Percentiles rank a stretch among this genome's conserved stretches.
Evolutionary conservation across 2,113 vertebrate species (phyloP).

Genomic region (Lota lota): DNA sequence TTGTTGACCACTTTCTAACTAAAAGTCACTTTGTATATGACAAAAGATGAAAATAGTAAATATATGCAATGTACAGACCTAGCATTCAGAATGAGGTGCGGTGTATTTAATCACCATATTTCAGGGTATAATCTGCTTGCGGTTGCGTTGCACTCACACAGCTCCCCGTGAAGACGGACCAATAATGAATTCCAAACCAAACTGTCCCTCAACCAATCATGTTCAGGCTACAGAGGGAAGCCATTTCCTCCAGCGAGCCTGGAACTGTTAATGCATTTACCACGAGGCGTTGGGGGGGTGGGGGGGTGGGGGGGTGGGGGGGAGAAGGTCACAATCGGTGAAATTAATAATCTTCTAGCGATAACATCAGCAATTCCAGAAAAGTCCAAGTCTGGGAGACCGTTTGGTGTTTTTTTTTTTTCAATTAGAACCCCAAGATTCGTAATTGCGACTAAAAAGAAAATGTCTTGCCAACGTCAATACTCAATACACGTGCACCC

Average conservation of each 20-base stretch:
- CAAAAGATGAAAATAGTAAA: too few relatives aligned
- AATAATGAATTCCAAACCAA: constrained; percentile 59
- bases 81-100: too few relatives aligned
- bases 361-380: constrained; percentile 45
- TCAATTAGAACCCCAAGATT: constrained; percentile 35
- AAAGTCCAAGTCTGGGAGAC: not conserved
- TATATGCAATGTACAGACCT: too few relatives aligned
- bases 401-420: constrained; percentile 6
- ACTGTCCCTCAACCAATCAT: constrained; percentile 51
- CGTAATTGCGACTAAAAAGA: constrained; percentile 11
- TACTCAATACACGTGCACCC: not conserved
- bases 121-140: not conserved
- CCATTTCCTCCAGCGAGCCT: constrained; percentile 43
- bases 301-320: not conserved
- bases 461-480: not conserved
- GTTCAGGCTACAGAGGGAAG: constrained; percentile 33
- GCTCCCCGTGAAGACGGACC: constrained; percentile 42
- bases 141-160: constrained; percentile 19
- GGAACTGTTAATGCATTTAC: constrained; percentile 41
- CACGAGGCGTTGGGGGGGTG: not conserved
- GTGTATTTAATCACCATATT: too few relatives aligned
- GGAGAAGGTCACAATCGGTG: constrained; percentile 38
- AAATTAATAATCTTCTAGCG: constrained; percentile 49
- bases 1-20: too few relatives aligned
- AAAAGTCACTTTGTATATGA: too few relatives aligned